Evolutionary conservation across 2,797 vertebrate species (phyloP).

Genomic region (Sebastes dallii): DNA sequence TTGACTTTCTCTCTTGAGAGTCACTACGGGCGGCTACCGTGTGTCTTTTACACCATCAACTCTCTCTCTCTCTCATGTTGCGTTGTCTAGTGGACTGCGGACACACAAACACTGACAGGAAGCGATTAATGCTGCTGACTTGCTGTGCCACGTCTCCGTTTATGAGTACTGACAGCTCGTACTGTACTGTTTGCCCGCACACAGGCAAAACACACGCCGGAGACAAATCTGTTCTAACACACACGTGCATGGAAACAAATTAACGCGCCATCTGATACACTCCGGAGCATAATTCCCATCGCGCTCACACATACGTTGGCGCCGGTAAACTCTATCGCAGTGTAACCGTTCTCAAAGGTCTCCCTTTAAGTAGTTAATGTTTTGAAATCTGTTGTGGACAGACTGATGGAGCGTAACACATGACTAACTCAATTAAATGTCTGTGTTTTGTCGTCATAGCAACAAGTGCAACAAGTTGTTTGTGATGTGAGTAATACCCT

Average conservation of each 20-base stretch:
- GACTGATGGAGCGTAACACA: constrained; percentile 29
- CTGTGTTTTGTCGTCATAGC: constrained; percentile 60
- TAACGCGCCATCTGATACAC: constrained; percentile 16
- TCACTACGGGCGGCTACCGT: neutral
- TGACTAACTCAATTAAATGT: constrained; percentile 58
- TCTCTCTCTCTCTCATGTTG: neutral
- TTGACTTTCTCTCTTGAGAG: neutral
- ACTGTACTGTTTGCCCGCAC: neutral
- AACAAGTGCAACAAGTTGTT: constrained; percentile 67
- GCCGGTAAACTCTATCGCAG: neutral
- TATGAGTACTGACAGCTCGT: constrained; percentile 66
- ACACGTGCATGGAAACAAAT: constrained; percentile 32
- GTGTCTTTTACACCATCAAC: neutral
- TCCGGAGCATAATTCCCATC: neutral
- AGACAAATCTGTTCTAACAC: neutral
- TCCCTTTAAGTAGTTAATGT: constrained; percentile 21
- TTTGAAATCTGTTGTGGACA: constrained; percentile 38
- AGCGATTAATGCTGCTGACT: constrained; percentile 57
- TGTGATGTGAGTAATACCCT: constrained; percentile 54
- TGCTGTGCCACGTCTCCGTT: constrained; percentile 52
- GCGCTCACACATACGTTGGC: neutral
- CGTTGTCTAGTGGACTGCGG: constrained; percentile 47
- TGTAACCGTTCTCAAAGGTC: neutral
- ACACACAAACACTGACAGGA: constrained; percentile 59
- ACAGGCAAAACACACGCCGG: neutral